phyloP scores from a whole-genome alignment of 2,888 invertebrate species.

The Drosophila infuscata region DNA sequence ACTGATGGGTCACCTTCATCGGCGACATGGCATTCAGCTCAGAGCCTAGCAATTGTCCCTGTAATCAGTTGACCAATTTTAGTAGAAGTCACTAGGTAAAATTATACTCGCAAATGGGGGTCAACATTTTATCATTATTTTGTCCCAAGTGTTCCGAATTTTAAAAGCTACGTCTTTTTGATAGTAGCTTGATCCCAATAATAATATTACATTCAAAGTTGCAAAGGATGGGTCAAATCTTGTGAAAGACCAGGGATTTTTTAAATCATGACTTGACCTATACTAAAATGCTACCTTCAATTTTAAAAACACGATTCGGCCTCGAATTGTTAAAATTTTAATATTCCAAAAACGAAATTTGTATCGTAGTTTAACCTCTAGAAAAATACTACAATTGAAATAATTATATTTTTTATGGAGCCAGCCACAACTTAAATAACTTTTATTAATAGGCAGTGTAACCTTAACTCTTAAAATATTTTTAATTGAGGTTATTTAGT shows the following conservation, averaged over 20 bases:
- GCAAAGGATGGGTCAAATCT: neutral
- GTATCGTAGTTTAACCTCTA: neutral
- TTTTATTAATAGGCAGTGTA: neutral
- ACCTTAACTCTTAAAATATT: neutral
- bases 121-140: neutral
- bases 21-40: conserved; percentile 85
- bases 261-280: neutral
- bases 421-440: neutral
- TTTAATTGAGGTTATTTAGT: neutral
- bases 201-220: too few relatives aligned
- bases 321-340: too few relatives aligned
- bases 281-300: neutral
- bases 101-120: neutral
- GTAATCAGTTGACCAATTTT: neutral
- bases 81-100: neutral
- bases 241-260: neutral
- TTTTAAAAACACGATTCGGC: too few relatives aligned
- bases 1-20: conserved; percentile 84
- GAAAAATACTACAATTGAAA: neutral
- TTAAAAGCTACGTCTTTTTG: too few relatives aligned
- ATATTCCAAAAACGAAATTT: neutral
- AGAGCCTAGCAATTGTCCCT: conserved; percentile 85
- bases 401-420: neutral
- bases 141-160: neutral
- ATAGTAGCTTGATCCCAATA: too few relatives aligned